Evolutionary conservation across 1,140 invertebrate species (phyloP).

Genomic region (Drosophila subpulchrella): DNA sequence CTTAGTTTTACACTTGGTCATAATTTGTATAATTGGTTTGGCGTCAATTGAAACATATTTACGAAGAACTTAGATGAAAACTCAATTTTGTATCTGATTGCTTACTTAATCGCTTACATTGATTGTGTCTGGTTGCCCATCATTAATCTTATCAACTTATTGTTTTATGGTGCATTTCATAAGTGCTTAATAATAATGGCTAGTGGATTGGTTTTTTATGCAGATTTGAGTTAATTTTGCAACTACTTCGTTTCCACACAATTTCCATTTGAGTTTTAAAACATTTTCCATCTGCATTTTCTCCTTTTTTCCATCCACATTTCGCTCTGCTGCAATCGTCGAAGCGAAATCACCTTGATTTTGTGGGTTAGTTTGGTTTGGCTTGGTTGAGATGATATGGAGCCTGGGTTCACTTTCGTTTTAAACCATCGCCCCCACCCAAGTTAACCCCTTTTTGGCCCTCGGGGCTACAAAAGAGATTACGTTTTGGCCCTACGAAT

Average conservation of each 20-base stretch:
- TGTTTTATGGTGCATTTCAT: background rate
- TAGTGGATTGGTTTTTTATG: background rate
- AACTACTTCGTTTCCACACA: background rate
- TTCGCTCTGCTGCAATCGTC: conserved; percentile 24
- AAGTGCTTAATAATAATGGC: conserved; percentile 20
- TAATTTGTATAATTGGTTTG: conserved; percentile 5
- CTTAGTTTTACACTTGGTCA: background rate
- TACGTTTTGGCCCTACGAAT: conserved; percentile 22
- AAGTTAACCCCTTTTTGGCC: conserved; percentile 21
- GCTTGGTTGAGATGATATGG: conserved; percentile 4
- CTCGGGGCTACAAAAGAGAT: conserved; percentile 18
- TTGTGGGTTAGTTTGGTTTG: conserved; percentile 31
- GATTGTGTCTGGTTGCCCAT: background rate
- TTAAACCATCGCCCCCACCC: background rate
- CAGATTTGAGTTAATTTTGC: background rate
- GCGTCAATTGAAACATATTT: conserved; percentile 4
- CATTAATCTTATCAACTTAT: conserved; percentile 13
- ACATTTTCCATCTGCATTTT: background rate
- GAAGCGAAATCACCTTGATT: conserved; percentile 37
- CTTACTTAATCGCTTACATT: conserved; percentile 7
- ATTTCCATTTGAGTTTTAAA: conserved; percentile 2
- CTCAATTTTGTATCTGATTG: conserved; percentile 5
- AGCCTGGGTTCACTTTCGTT: conserved; percentile 35
- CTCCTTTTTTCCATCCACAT: background rate
- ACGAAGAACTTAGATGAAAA: conserved; percentile 11